Evolutionary conservation across 2,797 vertebrate genomes (phyloP).

Genomic region (Rallus crepitans): DNA sequence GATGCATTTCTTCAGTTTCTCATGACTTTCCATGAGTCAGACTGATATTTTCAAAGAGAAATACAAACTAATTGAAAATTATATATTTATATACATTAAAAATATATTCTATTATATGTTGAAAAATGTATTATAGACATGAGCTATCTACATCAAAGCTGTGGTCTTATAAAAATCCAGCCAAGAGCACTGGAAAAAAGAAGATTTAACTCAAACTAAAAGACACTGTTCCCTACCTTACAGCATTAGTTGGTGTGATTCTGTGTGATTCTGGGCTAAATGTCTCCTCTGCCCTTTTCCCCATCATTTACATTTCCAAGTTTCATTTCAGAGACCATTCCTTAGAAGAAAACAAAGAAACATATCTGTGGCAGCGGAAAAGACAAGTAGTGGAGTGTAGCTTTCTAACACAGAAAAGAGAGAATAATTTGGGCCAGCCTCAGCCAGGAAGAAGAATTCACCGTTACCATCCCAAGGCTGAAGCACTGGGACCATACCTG

Average conservation of each 20-base stretch:
- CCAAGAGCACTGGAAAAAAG: background rate
- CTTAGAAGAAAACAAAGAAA: background rate
- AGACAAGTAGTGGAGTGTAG: background rate
- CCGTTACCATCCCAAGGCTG: background rate
- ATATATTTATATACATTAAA: no score
- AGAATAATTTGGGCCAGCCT: background rate
- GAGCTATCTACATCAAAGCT: background rate
- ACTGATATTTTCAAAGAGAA: background rate
- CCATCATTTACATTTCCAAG: background rate
- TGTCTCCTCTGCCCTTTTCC: background rate
- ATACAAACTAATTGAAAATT: background rate
- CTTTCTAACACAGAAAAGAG: background rate
- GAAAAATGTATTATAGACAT: no score
- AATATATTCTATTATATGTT: no score
- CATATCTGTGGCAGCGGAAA: background rate
- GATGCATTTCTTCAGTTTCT: background rate
- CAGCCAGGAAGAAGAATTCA: background rate
- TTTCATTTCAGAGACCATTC: background rate
- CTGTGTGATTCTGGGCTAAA: background rate
- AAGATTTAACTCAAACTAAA: background rate
- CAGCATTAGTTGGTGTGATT: background rate
- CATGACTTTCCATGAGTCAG: background rate
- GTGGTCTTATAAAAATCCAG: background rate
- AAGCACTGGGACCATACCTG: accelerated
- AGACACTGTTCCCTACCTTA: background rate